These are phyloP conservation scores for Globodera rostochiensis DNA, from an alignment of 1,140 invertebrate genomes.

Conservation along the genomic window DNA sequence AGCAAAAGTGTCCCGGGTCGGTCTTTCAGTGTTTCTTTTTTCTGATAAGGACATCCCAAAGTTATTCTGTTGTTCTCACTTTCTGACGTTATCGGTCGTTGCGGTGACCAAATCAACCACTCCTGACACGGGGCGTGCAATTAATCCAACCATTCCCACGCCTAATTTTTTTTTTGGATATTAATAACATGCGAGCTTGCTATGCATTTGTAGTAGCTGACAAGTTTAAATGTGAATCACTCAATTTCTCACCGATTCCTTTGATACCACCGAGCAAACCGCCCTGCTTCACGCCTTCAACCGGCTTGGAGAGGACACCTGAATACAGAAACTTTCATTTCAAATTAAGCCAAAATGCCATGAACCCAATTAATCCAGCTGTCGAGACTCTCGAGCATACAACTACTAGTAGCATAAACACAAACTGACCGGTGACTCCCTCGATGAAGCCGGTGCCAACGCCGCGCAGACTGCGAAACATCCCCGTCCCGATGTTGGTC, in stretches of 20 bases:
- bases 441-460: slow-evolving; percentile 78
- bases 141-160: slow-evolving; percentile 88
- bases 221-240: slow-evolving; percentile 44
- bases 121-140: slow-evolving; percentile 89
- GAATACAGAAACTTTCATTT: slow-evolving; percentile 18
- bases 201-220: slow-evolving; percentile 79
- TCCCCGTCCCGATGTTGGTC: slow-evolving; percentile 82
- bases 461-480: slow-evolving; percentile 89
- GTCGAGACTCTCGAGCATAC: not conserved
- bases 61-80: slow-evolving; percentile 68
- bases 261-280: slow-evolving; percentile 95
- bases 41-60: too few species aligned
- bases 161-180: slow-evolving; percentile 71
- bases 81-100: slow-evolving; percentile 86
- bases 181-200: slow-evolving; percentile 74
- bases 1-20: too few species aligned
- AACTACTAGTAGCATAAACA: not conserved
- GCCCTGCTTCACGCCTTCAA: slow-evolving; percentile 88
- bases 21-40: too few species aligned
- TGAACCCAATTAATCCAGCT: too few species aligned
- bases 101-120: slow-evolving; percentile 96
- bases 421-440: slow-evolving; percentile 52
- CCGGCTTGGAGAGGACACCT: slow-evolving; percentile 87
- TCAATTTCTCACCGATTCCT: slow-evolving; percentile 84
- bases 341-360: too few species aligned